Conservation (phyloP, 2,113 vertebrate species). For the Tragelaphus scriptus region DNA sequence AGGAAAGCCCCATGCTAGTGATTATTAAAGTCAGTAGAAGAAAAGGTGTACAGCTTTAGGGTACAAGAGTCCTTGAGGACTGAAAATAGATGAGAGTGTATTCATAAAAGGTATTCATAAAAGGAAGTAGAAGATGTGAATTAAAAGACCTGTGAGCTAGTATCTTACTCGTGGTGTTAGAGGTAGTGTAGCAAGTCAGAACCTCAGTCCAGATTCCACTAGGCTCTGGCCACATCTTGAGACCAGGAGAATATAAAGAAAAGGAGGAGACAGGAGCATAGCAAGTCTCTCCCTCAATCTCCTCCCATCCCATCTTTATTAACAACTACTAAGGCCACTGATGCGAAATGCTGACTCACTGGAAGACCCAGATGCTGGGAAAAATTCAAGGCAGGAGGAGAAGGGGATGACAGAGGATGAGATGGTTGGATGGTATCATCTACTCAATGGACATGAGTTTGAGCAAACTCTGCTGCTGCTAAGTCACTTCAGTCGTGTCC, state of each 20-base stretch:
- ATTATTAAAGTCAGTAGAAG: not conserved
- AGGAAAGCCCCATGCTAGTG: not conserved
- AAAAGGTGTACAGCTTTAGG: not conserved
- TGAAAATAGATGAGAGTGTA: not conserved
- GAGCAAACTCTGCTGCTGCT: not conserved
- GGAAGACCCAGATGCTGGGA: not conserved
- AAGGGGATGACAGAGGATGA: not conserved
- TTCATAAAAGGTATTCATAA: not conserved
- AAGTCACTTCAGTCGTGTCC: too few species aligned
- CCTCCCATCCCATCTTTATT: not conserved
- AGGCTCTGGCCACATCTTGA: not conserved
- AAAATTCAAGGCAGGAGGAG: not conserved
- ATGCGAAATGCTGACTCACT: fast-evolving
- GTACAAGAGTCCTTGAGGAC: not conserved
- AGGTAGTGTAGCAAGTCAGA: not conserved
- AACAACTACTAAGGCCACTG: not conserved
- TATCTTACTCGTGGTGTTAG: not conserved
- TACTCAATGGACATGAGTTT: not conserved
- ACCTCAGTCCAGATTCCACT: not conserved
- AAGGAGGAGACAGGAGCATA: not conserved
- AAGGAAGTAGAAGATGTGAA: not conserved
- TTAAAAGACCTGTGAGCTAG: not conserved
- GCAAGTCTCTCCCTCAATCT: not conserved
- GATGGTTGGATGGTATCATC: not conserved
- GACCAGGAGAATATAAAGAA: not conserved